phyloP scores from a whole-genome alignment of 2,888 invertebrate genomes.

The Dusona sp. region DNA sequence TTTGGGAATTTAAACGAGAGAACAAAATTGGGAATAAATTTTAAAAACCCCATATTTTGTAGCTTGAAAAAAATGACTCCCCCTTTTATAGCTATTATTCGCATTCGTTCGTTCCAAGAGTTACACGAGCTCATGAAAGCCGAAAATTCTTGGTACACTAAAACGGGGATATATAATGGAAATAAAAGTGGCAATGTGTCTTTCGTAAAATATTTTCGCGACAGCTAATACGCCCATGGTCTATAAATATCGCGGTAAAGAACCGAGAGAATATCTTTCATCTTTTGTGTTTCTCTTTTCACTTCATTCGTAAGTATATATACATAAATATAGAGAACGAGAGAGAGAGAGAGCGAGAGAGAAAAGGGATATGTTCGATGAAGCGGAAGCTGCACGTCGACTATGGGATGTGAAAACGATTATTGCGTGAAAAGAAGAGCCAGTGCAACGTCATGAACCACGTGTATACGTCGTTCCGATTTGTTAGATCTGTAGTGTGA shows the following conservation, averaged over 20 bases:
- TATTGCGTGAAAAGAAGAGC: slow-evolving; percentile 50
- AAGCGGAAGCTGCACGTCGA: slow-evolving; percentile 58
- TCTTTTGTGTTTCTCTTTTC: slow-evolving; percentile 57
- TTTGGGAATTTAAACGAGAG: neutral
- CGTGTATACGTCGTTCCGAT: slow-evolving; percentile 47
- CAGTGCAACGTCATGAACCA: slow-evolving; percentile 42
- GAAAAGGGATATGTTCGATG: slow-evolving; percentile 30
- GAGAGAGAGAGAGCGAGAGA: neutral
- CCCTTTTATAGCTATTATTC: slow-evolving; percentile 16
- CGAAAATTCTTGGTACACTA: slow-evolving; percentile 1
- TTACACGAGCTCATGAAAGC: neutral
- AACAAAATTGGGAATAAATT: neutral
- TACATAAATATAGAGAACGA: neutral
- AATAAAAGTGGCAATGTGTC: slow-evolving; percentile 63
- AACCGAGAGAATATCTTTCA: slow-evolving; percentile 38
- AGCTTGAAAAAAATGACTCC: neutral
- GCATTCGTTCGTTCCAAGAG: slow-evolving; percentile 7
- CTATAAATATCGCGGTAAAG: slow-evolving; percentile 1
- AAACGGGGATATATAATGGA: slow-evolving; percentile 18
- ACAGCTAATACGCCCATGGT: slow-evolving; percentile 50
- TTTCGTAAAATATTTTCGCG: slow-evolving; percentile 63
- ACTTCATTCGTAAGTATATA: slow-evolving; percentile 31
- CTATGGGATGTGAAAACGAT: slow-evolving; percentile 20
- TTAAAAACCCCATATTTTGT: neutral
- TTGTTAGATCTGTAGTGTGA: slow-evolving; percentile 53